Evolutionary conservation across 2,113 vertebrate genomes (phyloP), one percentile per base, ranked within the genome.

Genomic region (Apodemus sylvaticus): DNA sequence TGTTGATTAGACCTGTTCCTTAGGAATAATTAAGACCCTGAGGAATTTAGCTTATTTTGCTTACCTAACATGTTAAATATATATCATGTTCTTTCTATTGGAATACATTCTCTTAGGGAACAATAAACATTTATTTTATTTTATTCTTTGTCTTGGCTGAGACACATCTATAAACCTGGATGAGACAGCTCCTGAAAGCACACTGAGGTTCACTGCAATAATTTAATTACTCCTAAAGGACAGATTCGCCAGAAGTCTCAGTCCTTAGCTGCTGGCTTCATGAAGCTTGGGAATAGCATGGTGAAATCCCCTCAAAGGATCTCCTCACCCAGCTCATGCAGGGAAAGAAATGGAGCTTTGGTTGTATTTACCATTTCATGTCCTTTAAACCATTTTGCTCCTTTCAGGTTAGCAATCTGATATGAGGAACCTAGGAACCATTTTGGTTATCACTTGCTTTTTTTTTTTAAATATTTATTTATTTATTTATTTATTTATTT

Each of bases 191-290:
- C 45, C 36, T 89, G 48, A 89, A 26, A 96, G 7, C 42, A 81
- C 13, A 88, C 5, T 68, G 45, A 92, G 86, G 45, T 71, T 95
- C 73, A 77, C 2, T 73, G 39, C 34, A 53, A 74, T 51, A 94
- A 94, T 90, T 71, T 90, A 29, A 76, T 70, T 91, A 77, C 86
- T 96, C 93, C 31, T 22, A 86, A 94, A 93, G 86, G 68, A 71
- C 77, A 89, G 8, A 95, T 91, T 87, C 88, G 79, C 94, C 68
- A 74, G 51, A 70, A 77, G 42, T 8, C 26, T 64, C 39, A 74
- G 51, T 91, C 81, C 36, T 89, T 86, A 58, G 73, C 91, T 62
- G 5, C 36, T 93, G 89, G 31, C 11, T 95, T 88, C 83, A 42
- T 94, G 71, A 77, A 17, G 4, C 73, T 62, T 91, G 73, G 74